Evolutionary conservation across 2,113 vertebrate genomes (phyloP).

Genomic region (Dipodomys spectabilis): DNA sequence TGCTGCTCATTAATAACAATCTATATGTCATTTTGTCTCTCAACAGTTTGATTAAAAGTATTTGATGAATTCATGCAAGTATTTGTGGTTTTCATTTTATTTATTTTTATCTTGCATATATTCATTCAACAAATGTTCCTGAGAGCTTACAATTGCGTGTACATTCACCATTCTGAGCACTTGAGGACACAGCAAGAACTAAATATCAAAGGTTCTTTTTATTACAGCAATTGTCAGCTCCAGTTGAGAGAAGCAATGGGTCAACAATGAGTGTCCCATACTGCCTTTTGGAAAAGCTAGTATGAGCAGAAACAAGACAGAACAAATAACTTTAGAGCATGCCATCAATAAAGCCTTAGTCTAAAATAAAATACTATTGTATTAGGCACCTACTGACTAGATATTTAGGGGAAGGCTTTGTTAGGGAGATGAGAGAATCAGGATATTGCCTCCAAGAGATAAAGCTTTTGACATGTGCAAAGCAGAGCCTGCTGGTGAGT

Average conservation of each 20-base stretch:
- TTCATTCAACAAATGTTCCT: not conserved
- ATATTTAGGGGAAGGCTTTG: accelerated
- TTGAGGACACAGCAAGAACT: not conserved
- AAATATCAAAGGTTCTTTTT: not conserved
- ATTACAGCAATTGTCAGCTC: not conserved
- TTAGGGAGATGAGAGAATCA: not conserved
- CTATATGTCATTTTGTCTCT: not conserved
- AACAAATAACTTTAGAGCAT: not conserved
- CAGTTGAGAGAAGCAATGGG: not conserved
- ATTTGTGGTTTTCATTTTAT: not conserved
- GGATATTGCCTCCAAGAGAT: not conserved
- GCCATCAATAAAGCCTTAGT: not conserved
- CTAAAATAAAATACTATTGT: not conserved
- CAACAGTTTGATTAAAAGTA: not conserved
- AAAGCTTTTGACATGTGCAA: not conserved
- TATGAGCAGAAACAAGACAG: not conserved
- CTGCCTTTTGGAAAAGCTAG: not conserved
- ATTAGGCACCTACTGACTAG: too few relatives aligned
- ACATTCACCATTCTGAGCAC: not conserved
- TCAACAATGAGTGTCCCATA: not conserved
- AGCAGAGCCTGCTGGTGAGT: accelerated
- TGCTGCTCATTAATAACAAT: not conserved
- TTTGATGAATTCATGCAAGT: not conserved
- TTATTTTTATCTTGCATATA: not conserved
- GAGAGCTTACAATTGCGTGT: not conserved